Base-by-base conservation (phyloP, 2,797 vertebrate genomes). In the Cetoscarus ocellatus region DNA sequence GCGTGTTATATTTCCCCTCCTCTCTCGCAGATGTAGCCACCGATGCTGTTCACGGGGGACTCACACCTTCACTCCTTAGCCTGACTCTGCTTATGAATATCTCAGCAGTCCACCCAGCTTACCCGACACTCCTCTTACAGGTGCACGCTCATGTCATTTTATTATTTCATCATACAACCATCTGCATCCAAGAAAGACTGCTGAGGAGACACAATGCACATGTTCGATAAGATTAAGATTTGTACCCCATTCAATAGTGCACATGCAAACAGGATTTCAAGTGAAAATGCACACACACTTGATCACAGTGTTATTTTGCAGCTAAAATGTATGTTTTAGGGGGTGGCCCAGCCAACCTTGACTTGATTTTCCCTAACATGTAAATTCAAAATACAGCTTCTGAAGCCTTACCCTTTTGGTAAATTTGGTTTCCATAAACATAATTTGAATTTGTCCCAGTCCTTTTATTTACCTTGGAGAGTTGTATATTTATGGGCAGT, bases 21-120 rank as follows among this genome's bases (percentile, higher is more conserved):
- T 77, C 62, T 62, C 54, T 73, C 71, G 57, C 80, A 72, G 77
- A 84, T 85, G 84, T 84, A 85, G 59, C 74, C 14, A 65, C 76
- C 15, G 77, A 69, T 51, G 79, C 61, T n/a, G 52, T 8, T 80
- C 83, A 70, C 55, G 47, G 75, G 73, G 82, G 75, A 45, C 39
- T 57, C 58, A 13, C 74, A 70, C 73, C 55, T 70, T 67, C 61
- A 4, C 79, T 80, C 52, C 53, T 45, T 51, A 3, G 43, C 38
- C 27, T 39, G 76, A 49, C 66, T 75, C 76, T 43, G 61, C 43
- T 62, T 57, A 69, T 68, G 69, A 80, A 71, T 56, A 59, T 70
- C 75, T 82, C 77, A 52, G 68, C 77, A 71, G 79, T 61, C 56
- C 15, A 49, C 70, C 52, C 51, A 5, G 15, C 67, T 69, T 54